Base-by-base conservation (phyloP, 2,797 vertebrate genomes). In the Neosilurus mollespiculum region DNA sequence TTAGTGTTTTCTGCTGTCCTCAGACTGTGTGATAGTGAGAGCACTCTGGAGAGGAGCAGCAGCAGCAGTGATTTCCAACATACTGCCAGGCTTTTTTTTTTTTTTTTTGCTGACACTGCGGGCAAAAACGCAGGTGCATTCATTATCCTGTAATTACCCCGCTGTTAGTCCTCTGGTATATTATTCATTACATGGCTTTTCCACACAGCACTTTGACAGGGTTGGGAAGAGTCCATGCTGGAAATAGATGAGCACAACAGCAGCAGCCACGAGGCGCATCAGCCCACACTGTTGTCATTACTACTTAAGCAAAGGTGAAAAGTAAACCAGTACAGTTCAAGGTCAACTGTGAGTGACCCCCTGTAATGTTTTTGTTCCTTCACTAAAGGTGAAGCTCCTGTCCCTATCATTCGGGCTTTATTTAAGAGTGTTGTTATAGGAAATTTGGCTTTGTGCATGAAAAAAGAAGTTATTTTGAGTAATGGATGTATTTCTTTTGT, bases 61-160 rank as follows among this genome's bases (percentile, higher is more conserved):
- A 64, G 76, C 82, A 73, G 89, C 64, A 24, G 81, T 78, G 87
- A 88, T 90, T 90, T 91, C 79, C 84, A 88, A 85, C 90, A 87
- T 88, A 89, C 84, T 90, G 89, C 87, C 66, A 80, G 72, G 11
- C 51, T 78, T 83, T 85, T 69, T 70, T 58, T 24, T 73, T 56
- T 73, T 18, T 84, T 88, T 86, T 34, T 83, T 88, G 82, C 88
- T 92, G 92, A 94, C 92, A 92, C 92, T 93, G 91, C 92, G 87
- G 88, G 87, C 87, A 92, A 92, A 80, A 93, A 93, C 88, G 86
- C 92, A 93, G 92, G 93, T 93, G 91, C 93, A 94, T 94, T 95
- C 91, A 95, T 95, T 94, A 95, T 91, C 87, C 87, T 84, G 89
- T 94, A 94, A 94, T 95, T 95, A 94, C 91, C 93, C 92, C 62